A percentile compares a stretch with the other conserved stretches of the same genome.
Conservation (phyloP, 2,797 vertebrate species). For the Megalops cyprinoides region DNA sequence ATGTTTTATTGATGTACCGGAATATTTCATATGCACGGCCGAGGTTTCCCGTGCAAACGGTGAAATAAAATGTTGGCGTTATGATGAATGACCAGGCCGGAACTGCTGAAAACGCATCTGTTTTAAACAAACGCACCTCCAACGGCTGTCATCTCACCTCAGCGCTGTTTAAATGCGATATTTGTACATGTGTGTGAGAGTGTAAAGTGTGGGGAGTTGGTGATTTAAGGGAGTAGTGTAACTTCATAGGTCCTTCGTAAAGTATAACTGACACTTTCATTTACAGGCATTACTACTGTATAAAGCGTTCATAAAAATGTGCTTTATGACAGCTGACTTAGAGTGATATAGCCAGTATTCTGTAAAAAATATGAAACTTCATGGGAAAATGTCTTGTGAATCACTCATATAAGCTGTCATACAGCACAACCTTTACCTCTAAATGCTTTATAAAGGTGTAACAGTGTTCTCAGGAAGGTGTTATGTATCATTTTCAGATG, state of each 20-base stretch:
- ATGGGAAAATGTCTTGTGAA: too few species aligned
- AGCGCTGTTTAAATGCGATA: neutral
- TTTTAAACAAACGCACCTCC: neutral
- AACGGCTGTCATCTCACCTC: neutral
- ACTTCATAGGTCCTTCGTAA: neutral
- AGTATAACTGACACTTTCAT: neutral
- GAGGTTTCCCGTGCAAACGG: neutral
- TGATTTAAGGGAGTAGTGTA: too few species aligned
- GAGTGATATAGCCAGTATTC: too few species aligned
- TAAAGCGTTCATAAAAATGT: neutral
- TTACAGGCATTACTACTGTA: neutral
- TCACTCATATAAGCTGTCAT: too few species aligned
- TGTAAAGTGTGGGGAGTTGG: neutral
- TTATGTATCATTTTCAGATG: too few species aligned
- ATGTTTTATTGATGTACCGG: slow-evolving; percentile 20
- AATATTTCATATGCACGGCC: slow-evolving; percentile 10
- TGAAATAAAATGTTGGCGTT: neutral
- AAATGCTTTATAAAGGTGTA: too few species aligned
- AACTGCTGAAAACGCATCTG: neutral
- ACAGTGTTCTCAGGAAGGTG: too few species aligned
- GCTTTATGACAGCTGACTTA: neutral
- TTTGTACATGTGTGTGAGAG: neutral
- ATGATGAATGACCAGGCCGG: neutral
- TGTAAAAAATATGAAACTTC: too few species aligned
- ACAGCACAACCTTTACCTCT: too few species aligned